Percentiles rank a stretch among this genome's conserved stretches.
Conservation (phyloP, 2,888 invertebrate species). For the Spicauda simplicius region DNA sequence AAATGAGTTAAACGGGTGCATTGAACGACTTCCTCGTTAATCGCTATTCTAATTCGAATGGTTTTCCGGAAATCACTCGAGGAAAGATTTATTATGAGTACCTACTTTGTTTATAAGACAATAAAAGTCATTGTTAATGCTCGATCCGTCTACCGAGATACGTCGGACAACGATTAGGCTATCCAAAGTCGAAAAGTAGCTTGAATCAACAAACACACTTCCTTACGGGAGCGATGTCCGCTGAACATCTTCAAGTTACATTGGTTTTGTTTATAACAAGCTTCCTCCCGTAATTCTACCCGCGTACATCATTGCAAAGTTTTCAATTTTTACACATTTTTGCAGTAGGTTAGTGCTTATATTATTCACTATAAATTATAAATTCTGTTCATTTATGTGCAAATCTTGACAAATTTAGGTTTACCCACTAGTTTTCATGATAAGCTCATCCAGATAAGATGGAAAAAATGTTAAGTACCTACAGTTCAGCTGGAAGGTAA, state of each 20-base stretch:
- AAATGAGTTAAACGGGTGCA: slow-evolving; percentile 62
- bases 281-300: neutral
- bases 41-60: slow-evolving; percentile 62
- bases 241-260: slow-evolving; percentile 48
- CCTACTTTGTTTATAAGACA: slow-evolving; percentile 60
- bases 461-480: too few species aligned
- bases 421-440: too few species aligned
- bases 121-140: slow-evolving; percentile 65
- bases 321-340: neutral
- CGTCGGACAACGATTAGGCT: slow-evolving; percentile 66
- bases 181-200: slow-evolving; percentile 61
- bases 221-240: slow-evolving; percentile 70
- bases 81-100: slow-evolving; percentile 48
- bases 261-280: slow-evolving; percentile 45
- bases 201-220: slow-evolving; percentile 70
- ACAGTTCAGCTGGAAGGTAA: too few species aligned
- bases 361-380: too few species aligned
- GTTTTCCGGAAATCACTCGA: slow-evolving; percentile 65
- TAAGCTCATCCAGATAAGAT: too few species aligned
- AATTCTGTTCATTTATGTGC: too few species aligned
- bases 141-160: slow-evolving; percentile 64
- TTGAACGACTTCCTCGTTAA: slow-evolving; percentile 63
- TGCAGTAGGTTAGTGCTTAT: too few species aligned
- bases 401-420: too few species aligned
- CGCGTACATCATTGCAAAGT: neutral